Base-by-base conservation (phyloP, 2,888 invertebrate genomes). In the Acrobasis suavella region DNA sequence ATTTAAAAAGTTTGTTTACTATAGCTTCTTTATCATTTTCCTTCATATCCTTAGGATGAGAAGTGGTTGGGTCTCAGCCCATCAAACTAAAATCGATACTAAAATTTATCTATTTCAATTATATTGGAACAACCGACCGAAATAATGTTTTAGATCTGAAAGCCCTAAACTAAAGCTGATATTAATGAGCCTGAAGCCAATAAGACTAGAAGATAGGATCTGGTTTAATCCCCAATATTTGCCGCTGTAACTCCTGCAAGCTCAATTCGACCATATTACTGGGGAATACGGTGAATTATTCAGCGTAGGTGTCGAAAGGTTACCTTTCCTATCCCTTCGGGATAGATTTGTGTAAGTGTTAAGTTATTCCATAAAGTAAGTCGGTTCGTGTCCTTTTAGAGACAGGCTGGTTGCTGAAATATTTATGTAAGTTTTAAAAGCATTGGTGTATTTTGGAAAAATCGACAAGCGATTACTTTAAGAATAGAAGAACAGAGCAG, bases 291-390 rank as follows among this genome's bases (percentile, higher is more conserved):
- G 38, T 50, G 8, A 7, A 60, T 16, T 10, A 16, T 60, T 38
- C 32, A 8, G 7, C 9, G 50, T 9, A 10, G 16, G 50, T 9
- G 6, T 38, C 37, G 0, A 37, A 49, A 10, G 14, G 38, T 32
- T 15, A 60, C 59, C 59, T 60, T 60, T 50, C 37, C 59, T 16
- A 60, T 58, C 50, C 59, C 59, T 17, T 16, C 15, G 37, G 58
- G 50, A 38, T 50, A 60, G 50, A 60, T 60, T 59, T 50, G 59
- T 60, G 59, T 60, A 60, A 60, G 59, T 60, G 59, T 60, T 38
- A 50, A 60, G 50, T 50, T 60, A 38, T 50, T 60, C 59, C 59
- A 50, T 60, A 60, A 60, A 60, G 55, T 39, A 56, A 56, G 50
- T 60, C 50, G 50, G 38, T 59, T 49, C n/a, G 16, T 60, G 50